These are phyloP conservation scores for Netelia virgata DNA, from an alignment of 2,888 invertebrate genomes.

Conservation along the genomic window DNA sequence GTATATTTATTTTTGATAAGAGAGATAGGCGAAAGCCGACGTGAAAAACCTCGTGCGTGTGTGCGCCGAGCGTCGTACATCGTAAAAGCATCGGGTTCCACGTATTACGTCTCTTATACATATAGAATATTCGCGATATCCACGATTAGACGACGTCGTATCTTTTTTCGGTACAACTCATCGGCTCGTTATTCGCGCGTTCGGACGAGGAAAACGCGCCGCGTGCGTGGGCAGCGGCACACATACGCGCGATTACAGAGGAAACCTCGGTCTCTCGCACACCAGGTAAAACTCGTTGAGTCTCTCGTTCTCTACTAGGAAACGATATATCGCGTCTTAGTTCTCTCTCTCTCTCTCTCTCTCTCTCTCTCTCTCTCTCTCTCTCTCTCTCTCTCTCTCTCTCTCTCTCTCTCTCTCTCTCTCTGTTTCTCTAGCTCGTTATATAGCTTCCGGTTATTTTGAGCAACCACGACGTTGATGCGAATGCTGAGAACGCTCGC, in stretches of 20 bases:
- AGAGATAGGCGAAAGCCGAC: slow-evolving; percentile 69
- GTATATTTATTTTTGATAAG: slow-evolving; percentile 80
- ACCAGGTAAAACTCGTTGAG: slow-evolving; percentile 41
- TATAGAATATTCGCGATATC: slow-evolving; percentile 1
- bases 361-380: slow-evolving; percentile 39
- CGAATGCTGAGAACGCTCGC: slow-evolving; percentile 18
- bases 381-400: slow-evolving; percentile 31
- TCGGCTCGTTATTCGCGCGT: slow-evolving; percentile 19
- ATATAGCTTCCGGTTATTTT: slow-evolving; percentile 67
- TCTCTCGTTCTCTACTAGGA: slow-evolving; percentile 42
- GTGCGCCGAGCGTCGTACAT: slow-evolving; percentile 50
- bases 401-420: slow-evolving; percentile 19
- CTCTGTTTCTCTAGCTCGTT: slow-evolving; percentile 39
- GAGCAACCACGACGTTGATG: slow-evolving; percentile 31
- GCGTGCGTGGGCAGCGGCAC: too few relatives aligned
- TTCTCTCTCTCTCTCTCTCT: slow-evolving; percentile 26
- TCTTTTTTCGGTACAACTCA: slow-evolving; percentile 59
- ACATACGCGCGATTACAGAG: too few relatives aligned
- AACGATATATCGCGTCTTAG: slow-evolving; percentile 35
- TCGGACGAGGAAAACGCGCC: slow-evolving; percentile 10
- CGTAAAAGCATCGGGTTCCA: slow-evolving; percentile 73
- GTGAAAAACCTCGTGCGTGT: slow-evolving; percentile 42
- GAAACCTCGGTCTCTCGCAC: neutral
- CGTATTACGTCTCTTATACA: slow-evolving; percentile 45
- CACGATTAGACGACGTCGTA: slow-evolving; percentile 56